phyloP scores from a whole-genome alignment of 2,888 invertebrate genomes.

The Macrosiphum euphorbiae region DNA sequence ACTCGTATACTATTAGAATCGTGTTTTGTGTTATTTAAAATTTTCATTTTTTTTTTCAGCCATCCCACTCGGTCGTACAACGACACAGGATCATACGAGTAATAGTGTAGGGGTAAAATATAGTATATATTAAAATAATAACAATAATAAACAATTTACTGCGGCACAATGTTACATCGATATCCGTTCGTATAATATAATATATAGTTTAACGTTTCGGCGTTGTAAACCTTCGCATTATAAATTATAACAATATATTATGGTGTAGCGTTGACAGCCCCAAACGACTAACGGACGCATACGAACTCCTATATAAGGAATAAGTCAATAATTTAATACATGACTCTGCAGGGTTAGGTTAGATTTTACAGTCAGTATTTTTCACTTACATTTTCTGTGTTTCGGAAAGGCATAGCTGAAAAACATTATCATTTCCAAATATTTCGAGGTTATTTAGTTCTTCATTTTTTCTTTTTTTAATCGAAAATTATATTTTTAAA shows the following conservation, averaged over 20 bases:
- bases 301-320: background rate
- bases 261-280: constrained; percentile 28
- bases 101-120: background rate
- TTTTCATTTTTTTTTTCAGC: background rate
- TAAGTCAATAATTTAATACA: constrained; percentile 13
- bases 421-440: background rate
- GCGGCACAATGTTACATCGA: constrained; percentile 2
- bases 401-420: background rate
- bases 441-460: background rate
- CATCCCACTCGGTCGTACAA: background rate
- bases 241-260: constrained; percentile 29
- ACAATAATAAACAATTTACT: constrained; percentile 1
- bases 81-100: background rate
- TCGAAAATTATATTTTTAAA: background rate
- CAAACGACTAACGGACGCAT: background rate
- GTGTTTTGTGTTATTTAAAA: background rate
- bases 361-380: background rate
- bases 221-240: background rate
- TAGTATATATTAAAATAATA: background rate
- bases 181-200: background rate
- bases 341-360: background rate
- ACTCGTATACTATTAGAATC: background rate
- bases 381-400: background rate
- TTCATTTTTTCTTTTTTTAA: background rate
- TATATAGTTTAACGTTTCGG: constrained; percentile 12